Base-by-base conservation (phyloP, 2,797 vertebrate genomes). In the Enteromius fasciolatus region DNA sequence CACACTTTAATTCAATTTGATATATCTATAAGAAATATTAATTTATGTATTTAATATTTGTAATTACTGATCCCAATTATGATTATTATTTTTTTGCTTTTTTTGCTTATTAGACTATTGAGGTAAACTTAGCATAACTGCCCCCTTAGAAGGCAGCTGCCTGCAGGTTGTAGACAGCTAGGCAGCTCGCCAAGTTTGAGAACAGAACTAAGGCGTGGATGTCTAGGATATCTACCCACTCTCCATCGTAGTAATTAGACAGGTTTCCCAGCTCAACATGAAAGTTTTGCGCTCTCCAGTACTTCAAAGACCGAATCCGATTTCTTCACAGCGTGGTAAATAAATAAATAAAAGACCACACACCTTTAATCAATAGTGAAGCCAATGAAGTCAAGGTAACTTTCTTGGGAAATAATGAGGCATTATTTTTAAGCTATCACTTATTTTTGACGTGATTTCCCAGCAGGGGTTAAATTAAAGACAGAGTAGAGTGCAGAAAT, bases 281-380 rank as follows among this genome's bases (percentile, higher is more conserved):
- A 64, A 52, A 31, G 72, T 64, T 41, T 73, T 74, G 52, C 41
- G 57, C 73, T n/a, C 33, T 66, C 63, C 67, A 39, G 7, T 63
- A 85, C 79, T 90, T 81, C 83, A 90, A 89, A 91, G 88, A 85
- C 72, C 76, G 23, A 75, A 70, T 52, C 28, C 17, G n/a, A 20
- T 4, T 66, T 80, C 52, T 74, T 41, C 12, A 25, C 48, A 61
- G 36, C 14, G 6, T 0, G 1, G 31, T 48, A 74, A 74, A 81
- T 73, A 81, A 73, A 81, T 50, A 63, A 76, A 59, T 20, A 57
- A 18, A 70, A 76, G 33, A 54, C 44, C 25, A 76, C 31, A 76
- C 39, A 23, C 59, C 67, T 52, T 63, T 48, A 80, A 80, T 87
- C 82, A 33, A 85, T 81, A 44, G 64, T 33, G 67, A 66, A 10